phyloP scores from a whole-genome alignment of 2,888 invertebrate species.

The Poecilus cupreus region DNA sequence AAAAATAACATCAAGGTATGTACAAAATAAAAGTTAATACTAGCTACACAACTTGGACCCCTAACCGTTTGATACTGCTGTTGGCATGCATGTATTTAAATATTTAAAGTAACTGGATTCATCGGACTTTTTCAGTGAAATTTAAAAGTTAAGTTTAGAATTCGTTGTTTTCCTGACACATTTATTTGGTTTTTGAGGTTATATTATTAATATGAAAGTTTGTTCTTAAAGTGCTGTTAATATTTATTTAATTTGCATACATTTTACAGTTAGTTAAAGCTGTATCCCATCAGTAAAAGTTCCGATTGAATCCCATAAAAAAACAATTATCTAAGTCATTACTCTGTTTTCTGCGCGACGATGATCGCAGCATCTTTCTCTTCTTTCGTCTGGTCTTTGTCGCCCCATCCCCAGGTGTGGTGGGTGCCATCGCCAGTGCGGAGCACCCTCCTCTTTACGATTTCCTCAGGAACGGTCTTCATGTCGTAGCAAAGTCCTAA shows the following conservation, averaged over 20 bases:
- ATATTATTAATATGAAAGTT: too few relatives aligned
- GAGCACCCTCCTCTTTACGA: slow-evolving; percentile 80
- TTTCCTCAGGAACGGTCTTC: slow-evolving; percentile 84
- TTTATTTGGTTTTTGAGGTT: too few relatives aligned
- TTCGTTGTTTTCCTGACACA: too few relatives aligned
- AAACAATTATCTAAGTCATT: background rate
- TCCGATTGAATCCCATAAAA: background rate
- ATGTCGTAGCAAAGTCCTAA: slow-evolving; percentile 92
- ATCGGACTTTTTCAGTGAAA: background rate
- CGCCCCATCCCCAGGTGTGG: slow-evolving; percentile 88
- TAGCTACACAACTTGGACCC: slow-evolving; percentile 14
- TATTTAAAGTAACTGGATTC: background rate
- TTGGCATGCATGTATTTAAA: slow-evolving; percentile 27
- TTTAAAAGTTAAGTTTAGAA: too few relatives aligned
- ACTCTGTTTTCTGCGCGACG: slow-evolving; percentile 62
- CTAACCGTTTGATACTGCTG: slow-evolving; percentile 49
- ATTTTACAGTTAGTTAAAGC: too few relatives aligned
- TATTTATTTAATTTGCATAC: background rate
- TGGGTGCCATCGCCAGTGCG: slow-evolving; percentile 86
- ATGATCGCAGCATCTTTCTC: slow-evolving; percentile 68
- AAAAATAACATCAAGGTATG: background rate
- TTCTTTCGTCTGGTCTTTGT: slow-evolving; percentile 77
- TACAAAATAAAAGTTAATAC: slow-evolving; percentile 9
- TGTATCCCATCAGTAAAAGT: background rate
- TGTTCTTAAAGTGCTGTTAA: too few relatives aligned